phyloP scores from a whole-genome alignment of 2,113 vertebrate species.

The Sander lucioperca region DNA sequence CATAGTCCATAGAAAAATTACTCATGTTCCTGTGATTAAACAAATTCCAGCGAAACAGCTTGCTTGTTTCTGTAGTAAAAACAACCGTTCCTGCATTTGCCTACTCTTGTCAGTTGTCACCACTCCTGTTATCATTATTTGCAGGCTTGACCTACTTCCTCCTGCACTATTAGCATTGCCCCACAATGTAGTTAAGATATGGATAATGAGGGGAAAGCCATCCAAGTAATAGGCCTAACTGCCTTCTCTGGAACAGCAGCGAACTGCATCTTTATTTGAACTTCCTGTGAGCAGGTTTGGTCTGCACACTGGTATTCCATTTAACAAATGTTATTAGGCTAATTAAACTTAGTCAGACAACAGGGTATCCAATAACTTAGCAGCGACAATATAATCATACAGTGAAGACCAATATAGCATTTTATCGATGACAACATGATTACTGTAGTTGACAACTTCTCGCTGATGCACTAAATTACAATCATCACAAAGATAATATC shows the following conservation, averaged over 20 bases:
- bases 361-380: not conserved
- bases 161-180: not conserved
- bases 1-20: not conserved
- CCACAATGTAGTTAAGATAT: slow-evolving; percentile 6
- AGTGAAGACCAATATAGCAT: not conserved
- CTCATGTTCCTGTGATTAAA: not conserved
- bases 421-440: not conserved
- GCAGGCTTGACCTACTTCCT: slow-evolving; percentile 30
- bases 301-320: slow-evolving; percentile 7
- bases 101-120: not conserved
- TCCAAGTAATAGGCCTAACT: slow-evolving; percentile 18
- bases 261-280: slow-evolving; percentile 3
- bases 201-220: slow-evolving; percentile 45
- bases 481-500: not conserved
- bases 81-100: not conserved
- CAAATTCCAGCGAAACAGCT: not conserved
- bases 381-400: not conserved
- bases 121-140: slow-evolving; percentile 20
- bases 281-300: not conserved
- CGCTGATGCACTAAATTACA: not conserved
- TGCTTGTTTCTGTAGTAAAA: not conserved
- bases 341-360: not conserved
- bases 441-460: not conserved
- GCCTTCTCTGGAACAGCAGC: slow-evolving; percentile 6
- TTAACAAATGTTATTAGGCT: not conserved